Evolutionary conservation across 2,888 invertebrate species (phyloP).

Genomic region (Furcula furcula): DNA sequence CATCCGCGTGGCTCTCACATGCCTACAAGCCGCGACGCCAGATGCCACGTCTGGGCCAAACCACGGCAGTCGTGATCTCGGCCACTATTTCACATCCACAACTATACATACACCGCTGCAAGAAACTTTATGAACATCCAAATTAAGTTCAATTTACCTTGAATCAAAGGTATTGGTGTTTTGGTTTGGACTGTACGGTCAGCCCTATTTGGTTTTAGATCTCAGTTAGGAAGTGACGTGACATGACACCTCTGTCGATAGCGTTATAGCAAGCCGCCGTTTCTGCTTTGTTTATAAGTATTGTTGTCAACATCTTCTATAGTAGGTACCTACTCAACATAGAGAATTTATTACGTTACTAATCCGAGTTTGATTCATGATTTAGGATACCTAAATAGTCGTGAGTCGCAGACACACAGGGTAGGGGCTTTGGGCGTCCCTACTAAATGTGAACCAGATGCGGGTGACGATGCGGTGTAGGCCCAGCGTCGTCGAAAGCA

Average conservation of each 20-base stretch:
- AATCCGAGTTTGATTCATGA: no score
- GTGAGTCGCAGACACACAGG: no score
- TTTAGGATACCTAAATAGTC: no score
- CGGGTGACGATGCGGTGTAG: no score
- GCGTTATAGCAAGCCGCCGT: constrained; percentile 53
- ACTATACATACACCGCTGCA: constrained; percentile 11
- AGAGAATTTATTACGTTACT: no score
- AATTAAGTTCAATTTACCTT: constrained; percentile 8
- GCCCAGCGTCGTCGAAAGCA: no score
- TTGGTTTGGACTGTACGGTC: constrained; percentile 27
- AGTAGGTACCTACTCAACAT: no score
- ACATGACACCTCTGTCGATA: constrained; percentile 56
- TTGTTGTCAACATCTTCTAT: constrained; percentile 26
- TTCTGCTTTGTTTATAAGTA: constrained; percentile 32
- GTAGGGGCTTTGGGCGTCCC: no score
- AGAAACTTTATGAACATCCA: constrained; percentile 3
- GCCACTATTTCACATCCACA: constrained; percentile 44
- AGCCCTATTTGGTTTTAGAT: constrained; percentile 54
- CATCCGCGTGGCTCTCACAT: constrained; percentile 56
- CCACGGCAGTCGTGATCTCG: constrained; percentile 51
- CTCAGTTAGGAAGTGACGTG: constrained; percentile 47
- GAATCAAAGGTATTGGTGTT: neutral
- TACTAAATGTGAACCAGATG: no score
- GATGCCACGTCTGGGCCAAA: constrained; percentile 38
- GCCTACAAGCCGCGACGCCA: constrained; percentile 42